Evolutionary conservation across 2,888 invertebrate genomes (phyloP), one percentile per base, ranked within the genome.

Genomic region (Lochmaea crataegi): DNA sequence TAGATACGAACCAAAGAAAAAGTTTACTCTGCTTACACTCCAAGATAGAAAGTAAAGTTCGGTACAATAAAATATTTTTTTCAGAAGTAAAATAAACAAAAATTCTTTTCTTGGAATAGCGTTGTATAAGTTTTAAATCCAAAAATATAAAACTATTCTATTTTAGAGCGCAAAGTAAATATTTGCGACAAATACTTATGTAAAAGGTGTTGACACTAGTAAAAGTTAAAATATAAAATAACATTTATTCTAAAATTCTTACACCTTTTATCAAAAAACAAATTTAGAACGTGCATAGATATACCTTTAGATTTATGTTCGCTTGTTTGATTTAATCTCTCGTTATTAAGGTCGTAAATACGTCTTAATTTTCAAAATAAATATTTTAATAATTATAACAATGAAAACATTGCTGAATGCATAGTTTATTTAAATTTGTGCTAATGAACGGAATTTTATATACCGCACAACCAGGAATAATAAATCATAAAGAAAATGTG

Each of bases 241-340:
- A 79, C 78, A 79, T 79, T 78, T 78, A 75, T 76, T 75, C 74
- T 74, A 77, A 75, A 77, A 77, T 75, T 75, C 77, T 76, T 76
- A 73, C 66, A 72, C 51, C 51, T 71, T 73, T 75, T 77, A 77
- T 77, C 76, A 73, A 67, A 74, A 75, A 75, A 73, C 75, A 77
- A 76, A 78, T 70, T 65, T 70, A 41, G 18, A 51, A 42, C 22
- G 66, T 32, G 53, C 57, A 66, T n/a, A n/a, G n/a, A n/a, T n/a
- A n/a, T 56, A 22, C 66, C 58, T 61, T 38, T 60, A 26, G 48
- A 48, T 48, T 48, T 48, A 48, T 48, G 48, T n/a, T 53, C 53
- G 10, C 18, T 16, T 16, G 53, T 53, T 53, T 53, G 53, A 53
- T 53, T 11, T 53, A 53, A 7, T 18, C 14, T 48, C 48, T 48